A percentile compares a stretch with the other conserved stretches of the same genome.
phyloP scores from a whole-genome alignment of 2,797 vertebrate species.

The Graptemys geographica region DNA sequence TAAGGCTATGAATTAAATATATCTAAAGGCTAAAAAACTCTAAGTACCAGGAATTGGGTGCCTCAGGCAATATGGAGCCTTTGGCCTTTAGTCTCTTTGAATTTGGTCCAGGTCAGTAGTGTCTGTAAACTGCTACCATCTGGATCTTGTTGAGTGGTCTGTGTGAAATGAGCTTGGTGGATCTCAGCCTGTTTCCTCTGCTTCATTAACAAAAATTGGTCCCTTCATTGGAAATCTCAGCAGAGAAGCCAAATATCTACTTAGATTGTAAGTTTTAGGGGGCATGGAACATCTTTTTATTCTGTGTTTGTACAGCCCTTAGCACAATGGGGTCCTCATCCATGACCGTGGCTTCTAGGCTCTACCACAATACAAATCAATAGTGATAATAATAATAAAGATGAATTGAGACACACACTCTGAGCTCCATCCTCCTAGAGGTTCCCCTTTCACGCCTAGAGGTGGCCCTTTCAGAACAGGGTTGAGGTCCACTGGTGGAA shows the following conservation, averaged over 20 bases:
- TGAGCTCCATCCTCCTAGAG: neutral
- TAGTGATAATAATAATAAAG: neutral
- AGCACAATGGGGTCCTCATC: neutral
- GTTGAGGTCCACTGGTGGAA: neutral
- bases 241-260: too few species aligned
- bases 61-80: neutral
- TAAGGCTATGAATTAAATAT: neutral
- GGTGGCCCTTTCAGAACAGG: neutral
- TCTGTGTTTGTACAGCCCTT: too few species aligned
- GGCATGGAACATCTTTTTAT: too few species aligned
- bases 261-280: too few species aligned
- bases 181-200: neutral
- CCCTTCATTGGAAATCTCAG: neutral
- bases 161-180: neutral
- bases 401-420: neutral
- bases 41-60: neutral
- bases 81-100: neutral
- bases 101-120: neutral
- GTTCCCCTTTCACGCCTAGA: neutral
- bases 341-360: neutral
- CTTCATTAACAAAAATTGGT: neutral
- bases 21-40: neutral
- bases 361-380: neutral
- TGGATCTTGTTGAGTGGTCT: neutral
- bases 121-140: neutral